Conservation (phyloP, 1,140 invertebrate species). For the Dermatophagoides farinae region DNA sequence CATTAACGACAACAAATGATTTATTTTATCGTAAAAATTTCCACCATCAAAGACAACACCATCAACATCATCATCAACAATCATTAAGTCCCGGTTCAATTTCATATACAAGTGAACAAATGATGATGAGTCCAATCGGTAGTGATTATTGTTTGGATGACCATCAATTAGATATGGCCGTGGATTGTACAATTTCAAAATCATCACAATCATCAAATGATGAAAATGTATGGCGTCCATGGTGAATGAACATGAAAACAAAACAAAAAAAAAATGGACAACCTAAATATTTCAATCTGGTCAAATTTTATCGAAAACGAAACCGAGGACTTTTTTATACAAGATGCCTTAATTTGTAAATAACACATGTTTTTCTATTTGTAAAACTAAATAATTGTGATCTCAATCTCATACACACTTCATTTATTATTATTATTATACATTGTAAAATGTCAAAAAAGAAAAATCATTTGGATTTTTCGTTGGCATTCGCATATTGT, state of each 20-base stretch:
- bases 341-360: too few species aligned
- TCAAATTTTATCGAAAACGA: too few species aligned
- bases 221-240: slow-evolving; percentile 12
- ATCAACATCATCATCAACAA: too few species aligned
- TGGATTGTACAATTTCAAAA: not conserved
- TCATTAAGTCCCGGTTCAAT: not conserved
- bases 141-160: not conserved
- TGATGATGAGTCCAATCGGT: not conserved
- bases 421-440: too few species aligned
- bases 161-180: not conserved
- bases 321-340: too few species aligned
- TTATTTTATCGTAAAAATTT: not conserved
- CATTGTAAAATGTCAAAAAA: too few species aligned
- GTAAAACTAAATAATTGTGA: too few species aligned
- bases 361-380: too few species aligned
- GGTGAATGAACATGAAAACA: not conserved
- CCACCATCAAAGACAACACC: not conserved
- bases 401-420: too few species aligned
- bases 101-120: not conserved
- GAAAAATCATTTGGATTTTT: too few species aligned
- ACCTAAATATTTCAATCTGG: too few species aligned
- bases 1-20: not conserved
- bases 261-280: not conserved
- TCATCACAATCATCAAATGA: not conserved
- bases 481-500: too few species aligned